A percentile compares a stretch with the other conserved stretches of the same genome.
Evolutionary conservation across 2,888 invertebrate genomes (phyloP).

Genomic region (Drosophila nr. medialis): DNA sequence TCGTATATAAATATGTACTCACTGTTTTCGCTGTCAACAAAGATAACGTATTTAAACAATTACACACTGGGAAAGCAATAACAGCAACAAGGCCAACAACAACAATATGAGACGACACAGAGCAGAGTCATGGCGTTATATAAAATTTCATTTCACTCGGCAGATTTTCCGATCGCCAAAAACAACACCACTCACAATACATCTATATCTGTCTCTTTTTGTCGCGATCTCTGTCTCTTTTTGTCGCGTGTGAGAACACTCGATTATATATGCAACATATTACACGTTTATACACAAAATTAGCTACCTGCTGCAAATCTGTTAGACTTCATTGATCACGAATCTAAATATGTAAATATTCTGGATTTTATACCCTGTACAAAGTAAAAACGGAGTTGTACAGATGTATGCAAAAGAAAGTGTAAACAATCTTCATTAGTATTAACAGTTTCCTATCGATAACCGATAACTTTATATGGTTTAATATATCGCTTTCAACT

Average conservation of each 20-base stretch:
- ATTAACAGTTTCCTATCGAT: background rate
- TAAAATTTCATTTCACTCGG: background rate
- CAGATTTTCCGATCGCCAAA: background rate
- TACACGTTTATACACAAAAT: background rate
- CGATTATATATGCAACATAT: background rate
- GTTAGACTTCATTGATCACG: background rate
- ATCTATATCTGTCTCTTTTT: too few species aligned
- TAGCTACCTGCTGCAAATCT: background rate
- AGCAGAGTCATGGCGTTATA: background rate
- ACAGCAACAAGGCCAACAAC: background rate
- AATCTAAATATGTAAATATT: background rate
- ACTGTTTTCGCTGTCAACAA: slow-evolving; percentile 27
- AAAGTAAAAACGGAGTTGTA: background rate
- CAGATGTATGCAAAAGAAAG: background rate
- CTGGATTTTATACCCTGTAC: background rate
- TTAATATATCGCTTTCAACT: background rate
- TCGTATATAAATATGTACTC: background rate
- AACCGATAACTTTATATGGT: background rate
- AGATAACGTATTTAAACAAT: slow-evolving; percentile 47
- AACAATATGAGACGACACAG: background rate
- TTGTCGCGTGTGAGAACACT: background rate
- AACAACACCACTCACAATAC: too few species aligned
- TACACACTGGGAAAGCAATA: slow-evolving; percentile 26
- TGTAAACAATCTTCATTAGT: background rate
- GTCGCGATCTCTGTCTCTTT: too few species aligned